Percentiles rank a stretch among this genome's conserved stretches.
These are phyloP conservation scores for Protobothrops mucrosquamatus DNA, from an alignment of 2,113 vertebrate species.

Conservation along the genomic window DNA sequence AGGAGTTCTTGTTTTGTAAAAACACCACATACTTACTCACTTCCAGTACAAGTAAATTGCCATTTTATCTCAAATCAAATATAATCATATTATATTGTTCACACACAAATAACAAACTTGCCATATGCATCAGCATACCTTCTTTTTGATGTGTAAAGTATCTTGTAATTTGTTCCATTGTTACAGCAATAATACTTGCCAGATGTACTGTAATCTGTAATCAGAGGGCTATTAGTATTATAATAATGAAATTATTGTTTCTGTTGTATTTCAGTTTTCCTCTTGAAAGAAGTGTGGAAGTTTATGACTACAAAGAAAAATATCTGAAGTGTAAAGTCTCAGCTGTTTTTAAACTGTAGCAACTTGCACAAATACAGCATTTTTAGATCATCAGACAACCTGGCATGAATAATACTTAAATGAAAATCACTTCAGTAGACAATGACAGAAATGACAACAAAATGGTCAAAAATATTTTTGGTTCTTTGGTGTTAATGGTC, in stretches of 20 bases:
- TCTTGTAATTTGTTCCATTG: constrained; percentile 59
- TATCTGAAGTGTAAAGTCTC: not conserved
- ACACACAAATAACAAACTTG: not conserved
- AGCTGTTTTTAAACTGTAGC: constrained; percentile 49
- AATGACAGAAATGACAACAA: constrained; percentile 37
- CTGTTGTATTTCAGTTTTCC: constrained; percentile 39
- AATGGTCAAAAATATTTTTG: constrained; percentile 48
- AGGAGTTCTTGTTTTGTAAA: not conserved
- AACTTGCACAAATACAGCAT: constrained; percentile 26
- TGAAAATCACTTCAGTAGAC: constrained; percentile 59
- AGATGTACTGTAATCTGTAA: constrained; percentile 53
- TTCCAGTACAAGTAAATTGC: not conserved
- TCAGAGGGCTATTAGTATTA: constrained; percentile 52
- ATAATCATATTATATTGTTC: constrained; percentile 2
- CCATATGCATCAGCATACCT: not conserved
- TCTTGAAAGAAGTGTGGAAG: constrained; percentile 19
- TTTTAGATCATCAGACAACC: constrained; percentile 8
- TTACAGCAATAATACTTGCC: constrained; percentile 56
- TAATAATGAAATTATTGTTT: constrained; percentile 57
- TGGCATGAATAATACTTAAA: constrained; percentile 29
- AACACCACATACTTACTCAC: not conserved
- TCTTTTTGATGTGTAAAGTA: constrained; percentile 33
- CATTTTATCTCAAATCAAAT: not conserved
- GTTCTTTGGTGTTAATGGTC: constrained; percentile 45
- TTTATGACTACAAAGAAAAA: constrained; percentile 31